Conservation (phyloP, 2,113 vertebrate species). For the Colinus virginianus region DNA sequence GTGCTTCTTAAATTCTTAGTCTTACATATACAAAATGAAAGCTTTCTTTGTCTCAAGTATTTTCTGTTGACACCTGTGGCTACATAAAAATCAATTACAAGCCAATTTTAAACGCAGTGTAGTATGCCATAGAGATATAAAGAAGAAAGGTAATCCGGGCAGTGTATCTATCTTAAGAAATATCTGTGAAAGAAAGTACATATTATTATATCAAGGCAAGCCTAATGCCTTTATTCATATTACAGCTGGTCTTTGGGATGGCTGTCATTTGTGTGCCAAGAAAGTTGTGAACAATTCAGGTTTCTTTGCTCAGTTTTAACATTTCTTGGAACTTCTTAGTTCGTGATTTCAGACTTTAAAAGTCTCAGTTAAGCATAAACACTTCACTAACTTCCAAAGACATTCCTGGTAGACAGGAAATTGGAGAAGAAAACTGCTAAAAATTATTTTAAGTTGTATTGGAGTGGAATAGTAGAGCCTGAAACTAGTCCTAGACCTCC, state of each 20-base stretch:
- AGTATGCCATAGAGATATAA: constrained; percentile 4
- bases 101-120: constrained; percentile 36
- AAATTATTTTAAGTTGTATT: background rate
- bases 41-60: background rate
- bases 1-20: background rate
- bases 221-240: constrained; percentile 10
- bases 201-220: constrained; percentile 40
- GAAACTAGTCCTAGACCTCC: background rate
- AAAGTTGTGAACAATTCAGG: background rate
- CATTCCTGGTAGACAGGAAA: background rate
- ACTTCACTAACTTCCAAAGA: background rate
- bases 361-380: background rate
- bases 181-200: background rate
- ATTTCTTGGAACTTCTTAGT: background rate
- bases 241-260: background rate
- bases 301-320: background rate
- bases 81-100: constrained; percentile 52
- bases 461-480: background rate
- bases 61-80: constrained; percentile 36
- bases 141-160: background rate
- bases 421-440: background rate
- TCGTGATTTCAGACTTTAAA: background rate
- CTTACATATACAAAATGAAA: background rate
- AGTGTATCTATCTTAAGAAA: background rate
- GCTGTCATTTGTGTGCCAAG: background rate